These are phyloP conservation scores for Myioborus miniatus DNA, from an alignment of 2,797 vertebrate genomes.

Conservation along the genomic window DNA sequence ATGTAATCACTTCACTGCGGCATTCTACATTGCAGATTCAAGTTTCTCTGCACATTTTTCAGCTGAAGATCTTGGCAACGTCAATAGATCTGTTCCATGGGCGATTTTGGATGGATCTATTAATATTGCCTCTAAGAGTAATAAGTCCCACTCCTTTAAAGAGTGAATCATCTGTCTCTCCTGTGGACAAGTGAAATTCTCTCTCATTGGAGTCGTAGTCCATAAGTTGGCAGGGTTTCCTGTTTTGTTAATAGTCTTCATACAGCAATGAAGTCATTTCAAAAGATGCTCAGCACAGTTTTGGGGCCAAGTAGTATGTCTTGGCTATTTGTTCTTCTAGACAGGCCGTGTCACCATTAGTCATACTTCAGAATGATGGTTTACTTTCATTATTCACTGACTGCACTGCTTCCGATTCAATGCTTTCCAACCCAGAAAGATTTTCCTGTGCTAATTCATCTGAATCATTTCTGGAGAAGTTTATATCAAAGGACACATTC, in stretches of 20 bases:
- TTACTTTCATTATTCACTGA: slow-evolving; percentile 65
- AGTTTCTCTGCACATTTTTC: slow-evolving; percentile 47
- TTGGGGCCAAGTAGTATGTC: slow-evolving; percentile 42
- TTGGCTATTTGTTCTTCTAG: slow-evolving; percentile 58
- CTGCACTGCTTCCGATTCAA: slow-evolving; percentile 22
- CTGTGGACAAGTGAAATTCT: slow-evolving; percentile 35
- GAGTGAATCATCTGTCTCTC: slow-evolving; percentile 52
- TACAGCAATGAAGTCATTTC: slow-evolving; percentile 13
- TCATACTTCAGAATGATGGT: slow-evolving; percentile 50
- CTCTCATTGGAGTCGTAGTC: background rate
- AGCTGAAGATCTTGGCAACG: slow-evolving; percentile 9
- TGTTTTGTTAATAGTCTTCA: slow-evolving; percentile 24
- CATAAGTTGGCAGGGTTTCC: slow-evolving; percentile 22
- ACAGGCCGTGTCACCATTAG: slow-evolving; percentile 47
- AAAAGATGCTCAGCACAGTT: slow-evolving; percentile 31
- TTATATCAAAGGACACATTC: slow-evolving; percentile 49
- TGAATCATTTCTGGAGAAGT: slow-evolving; percentile 44
- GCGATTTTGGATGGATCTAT: slow-evolving; percentile 35
- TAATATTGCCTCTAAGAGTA: slow-evolving; percentile 43
- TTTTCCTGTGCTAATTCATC: slow-evolving; percentile 60
- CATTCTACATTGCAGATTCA: slow-evolving; percentile 50
- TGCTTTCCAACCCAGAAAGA: slow-evolving; percentile 44
- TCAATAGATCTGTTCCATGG: slow-evolving; percentile 38
- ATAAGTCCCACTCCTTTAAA: slow-evolving; percentile 21
- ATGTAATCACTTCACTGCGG: slow-evolving; percentile 46